phyloP scores from a whole-genome alignment of 2,113 vertebrate genomes.

The Halichoeres trimaculatus region DNA sequence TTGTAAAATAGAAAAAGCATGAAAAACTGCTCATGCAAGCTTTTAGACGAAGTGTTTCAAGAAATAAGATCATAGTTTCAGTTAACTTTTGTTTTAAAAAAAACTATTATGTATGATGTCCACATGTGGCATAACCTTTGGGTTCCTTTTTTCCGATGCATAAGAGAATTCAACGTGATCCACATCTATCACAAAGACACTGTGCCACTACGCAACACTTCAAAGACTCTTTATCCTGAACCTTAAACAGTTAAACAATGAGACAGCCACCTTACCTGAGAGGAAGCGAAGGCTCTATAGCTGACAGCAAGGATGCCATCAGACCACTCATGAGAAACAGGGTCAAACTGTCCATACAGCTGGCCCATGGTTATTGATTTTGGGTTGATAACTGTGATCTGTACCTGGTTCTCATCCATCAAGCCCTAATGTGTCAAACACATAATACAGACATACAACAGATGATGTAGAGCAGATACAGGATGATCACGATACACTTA shows the following conservation, averaged over 20 bases:
- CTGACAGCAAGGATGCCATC: conserved; percentile 91
- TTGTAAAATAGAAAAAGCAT: too few species aligned
- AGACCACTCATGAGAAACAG: conserved; percentile 92
- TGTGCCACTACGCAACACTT: neutral
- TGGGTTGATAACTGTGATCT: conserved; percentile 92
- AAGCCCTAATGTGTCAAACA: conserved; percentile 78
- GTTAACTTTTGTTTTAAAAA: too few species aligned
- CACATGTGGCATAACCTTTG: too few species aligned
- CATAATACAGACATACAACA: neutral
- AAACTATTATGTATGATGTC: too few species aligned
- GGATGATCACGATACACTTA: neutral
- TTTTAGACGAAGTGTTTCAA: too few species aligned
- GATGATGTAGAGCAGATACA: neutral
- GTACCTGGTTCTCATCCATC: conserved; percentile 92
- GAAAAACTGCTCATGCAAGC: too few species aligned
- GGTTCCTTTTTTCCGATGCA: too few species aligned
- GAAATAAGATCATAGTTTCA: too few species aligned
- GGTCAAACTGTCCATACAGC: conserved; percentile 92
- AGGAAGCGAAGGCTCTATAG: conserved; percentile 88
- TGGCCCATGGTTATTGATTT: conserved; percentile 94
- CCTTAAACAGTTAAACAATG: neutral
- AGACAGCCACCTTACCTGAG: conserved; percentile 77
- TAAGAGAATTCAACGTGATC: too few species aligned
- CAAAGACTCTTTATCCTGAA: conserved; percentile 1
- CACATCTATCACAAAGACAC: neutral